Percentiles rank a stretch among this genome's conserved stretches.
Conservation (phyloP, 2,888 invertebrate genomes). For the Cataglyphis livida region DNA sequence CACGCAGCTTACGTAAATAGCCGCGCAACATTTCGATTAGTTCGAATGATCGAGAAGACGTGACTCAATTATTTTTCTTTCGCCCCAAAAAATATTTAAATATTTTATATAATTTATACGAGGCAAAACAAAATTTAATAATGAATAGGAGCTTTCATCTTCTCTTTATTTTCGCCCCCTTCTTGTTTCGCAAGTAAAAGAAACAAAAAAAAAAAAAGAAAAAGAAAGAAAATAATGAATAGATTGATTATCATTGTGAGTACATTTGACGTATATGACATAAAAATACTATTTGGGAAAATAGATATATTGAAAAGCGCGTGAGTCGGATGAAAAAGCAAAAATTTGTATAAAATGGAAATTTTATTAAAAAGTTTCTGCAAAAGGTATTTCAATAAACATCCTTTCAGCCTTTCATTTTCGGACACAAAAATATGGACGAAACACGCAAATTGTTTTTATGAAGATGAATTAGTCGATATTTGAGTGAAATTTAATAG, state of each 20-base stretch:
- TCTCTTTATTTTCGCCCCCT: neutral
- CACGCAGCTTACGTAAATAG: slow-evolving; percentile 28
- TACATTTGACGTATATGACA: neutral
- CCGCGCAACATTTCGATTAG: slow-evolving; percentile 11
- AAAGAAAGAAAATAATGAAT: neutral
- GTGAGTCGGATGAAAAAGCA: slow-evolving; percentile 12
- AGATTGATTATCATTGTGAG: neutral
- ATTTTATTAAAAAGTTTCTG: slow-evolving; percentile 42
- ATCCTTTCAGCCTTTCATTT: slow-evolving; percentile 31
- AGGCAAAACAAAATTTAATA: slow-evolving; percentile 1
- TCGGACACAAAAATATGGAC: slow-evolving; percentile 20
- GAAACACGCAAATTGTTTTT: slow-evolving; percentile 27
- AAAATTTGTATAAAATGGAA: slow-evolving; percentile 38
- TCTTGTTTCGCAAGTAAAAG: neutral
- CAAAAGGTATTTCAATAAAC: slow-evolving; percentile 43
- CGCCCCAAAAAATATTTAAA: slow-evolving; percentile 9
- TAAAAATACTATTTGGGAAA: slow-evolving; percentile 16
- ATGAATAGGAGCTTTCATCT: neutral
- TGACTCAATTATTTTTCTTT: slow-evolving; percentile 19
- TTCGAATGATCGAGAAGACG: neutral
- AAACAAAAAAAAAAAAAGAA: neutral
- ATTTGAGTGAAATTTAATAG: neutral
- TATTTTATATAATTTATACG: neutral
- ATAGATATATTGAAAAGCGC: slow-evolving; percentile 6
- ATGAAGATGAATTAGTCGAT: slow-evolving; percentile 36